Percentiles rank a stretch among this genome's conserved stretches.
Evolutionary conservation across 2,797 vertebrate species (phyloP).

Genomic region (Liparis tanakae): DNA sequence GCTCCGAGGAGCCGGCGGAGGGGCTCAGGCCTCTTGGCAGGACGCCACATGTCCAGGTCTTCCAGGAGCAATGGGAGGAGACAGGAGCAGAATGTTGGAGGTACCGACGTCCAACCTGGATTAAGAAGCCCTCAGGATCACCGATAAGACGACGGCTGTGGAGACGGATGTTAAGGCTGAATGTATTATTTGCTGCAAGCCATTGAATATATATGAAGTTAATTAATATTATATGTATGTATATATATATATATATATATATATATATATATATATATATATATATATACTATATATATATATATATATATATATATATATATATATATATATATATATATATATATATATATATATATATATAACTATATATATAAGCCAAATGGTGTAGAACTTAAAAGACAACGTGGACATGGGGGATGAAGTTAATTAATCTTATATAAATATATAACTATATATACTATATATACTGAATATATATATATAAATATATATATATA

Average conservation of each 20-base stretch:
- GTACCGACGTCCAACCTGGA: background rate
- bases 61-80: background rate
- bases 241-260: no score
- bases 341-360: no score
- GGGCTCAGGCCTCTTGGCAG: constrained; percentile 7
- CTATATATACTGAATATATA: no score
- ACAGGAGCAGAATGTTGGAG: background rate
- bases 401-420: no score
- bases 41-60: background rate
- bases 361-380: no score
- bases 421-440: no score
- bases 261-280: no score
- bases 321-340: no score
- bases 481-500: no score
- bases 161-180: background rate
- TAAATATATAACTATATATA: background rate
- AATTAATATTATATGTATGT: background rate
- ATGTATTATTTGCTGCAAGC: background rate
- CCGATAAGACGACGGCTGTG: background rate
- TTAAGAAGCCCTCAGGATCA: background rate
- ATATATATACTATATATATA: no score
- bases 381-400: no score
- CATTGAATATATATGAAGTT: background rate
- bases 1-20: constrained; percentile 2
- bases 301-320: no score